A percentile compares a stretch with the other conserved stretches of the same genome.
Conservation (phyloP, 35 echinoderm and acorn worm genomes). For the Apostichopus californicus region DNA sequence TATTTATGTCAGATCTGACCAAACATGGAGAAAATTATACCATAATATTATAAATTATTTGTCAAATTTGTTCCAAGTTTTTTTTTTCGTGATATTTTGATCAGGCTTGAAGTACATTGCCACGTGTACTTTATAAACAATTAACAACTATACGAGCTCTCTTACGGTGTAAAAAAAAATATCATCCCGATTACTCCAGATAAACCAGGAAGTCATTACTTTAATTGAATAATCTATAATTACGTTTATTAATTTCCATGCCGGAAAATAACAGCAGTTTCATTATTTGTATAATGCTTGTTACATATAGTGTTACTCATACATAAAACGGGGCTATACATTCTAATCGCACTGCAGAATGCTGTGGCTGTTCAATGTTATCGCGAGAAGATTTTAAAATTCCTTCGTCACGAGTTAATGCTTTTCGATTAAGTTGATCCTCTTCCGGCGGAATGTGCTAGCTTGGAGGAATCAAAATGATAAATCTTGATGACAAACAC, state of each 20-base stretch:
- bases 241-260: neutral
- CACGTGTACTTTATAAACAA: too few relatives aligned
- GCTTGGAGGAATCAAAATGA: conserved; percentile 1
- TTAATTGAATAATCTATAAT: conserved; percentile 1
- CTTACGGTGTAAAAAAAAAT: too few relatives aligned
- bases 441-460: neutral
- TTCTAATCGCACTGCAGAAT: neutral
- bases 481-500: conserved; percentile 14
- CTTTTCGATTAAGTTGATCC: neutral
- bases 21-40: too few relatives aligned
- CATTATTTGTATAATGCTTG: neutral
- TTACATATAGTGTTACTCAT: neutral
- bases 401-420: conserved; percentile 5
- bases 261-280: neutral
- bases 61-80: too few relatives aligned
- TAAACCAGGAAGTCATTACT: neutral
- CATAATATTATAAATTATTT: too few relatives aligned
- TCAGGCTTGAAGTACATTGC: too few relatives aligned
- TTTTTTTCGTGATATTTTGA: too few relatives aligned
- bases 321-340: neutral
- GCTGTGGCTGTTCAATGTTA: neutral
- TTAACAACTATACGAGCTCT: too few relatives aligned
- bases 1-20: too few relatives aligned
- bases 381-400: neutral
- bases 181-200: neutral